phyloP scores from a whole-genome alignment of 2,888 invertebrate genomes.

The Tenthredo distinguenda region DNA sequence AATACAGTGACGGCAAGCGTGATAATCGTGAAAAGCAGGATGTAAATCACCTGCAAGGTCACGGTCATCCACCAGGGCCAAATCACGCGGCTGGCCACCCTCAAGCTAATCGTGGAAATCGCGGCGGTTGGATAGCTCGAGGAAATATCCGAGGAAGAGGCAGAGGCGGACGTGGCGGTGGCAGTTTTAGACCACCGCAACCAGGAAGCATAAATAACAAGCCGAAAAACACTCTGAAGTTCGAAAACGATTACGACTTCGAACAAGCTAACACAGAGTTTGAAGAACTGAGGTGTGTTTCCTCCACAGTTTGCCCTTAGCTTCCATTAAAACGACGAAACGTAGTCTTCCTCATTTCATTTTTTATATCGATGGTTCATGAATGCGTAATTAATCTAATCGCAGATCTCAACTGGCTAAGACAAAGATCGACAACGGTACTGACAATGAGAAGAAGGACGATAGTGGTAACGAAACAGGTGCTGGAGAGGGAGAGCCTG shows the following conservation, averaged over 20 bases:
- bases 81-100: constrained; percentile 71
- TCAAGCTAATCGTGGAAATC: constrained; percentile 76
- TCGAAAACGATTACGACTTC: constrained; percentile 98
- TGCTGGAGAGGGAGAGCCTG: constrained; percentile 89
- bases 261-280: constrained; percentile 99
- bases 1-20: constrained; percentile 72
- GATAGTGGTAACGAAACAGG: constrained; percentile 95
- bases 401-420: constrained; percentile 89
- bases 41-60: constrained; percentile 57
- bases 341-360: not conserved
- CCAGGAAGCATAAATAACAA: constrained; percentile 74
- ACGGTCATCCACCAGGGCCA: constrained; percentile 39
- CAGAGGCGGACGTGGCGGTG: constrained; percentile 74
- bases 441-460: constrained; percentile 88
- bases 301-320: no score
- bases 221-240: constrained; percentile 89
- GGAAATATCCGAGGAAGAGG: constrained; percentile 75
- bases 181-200: constrained; percentile 75
- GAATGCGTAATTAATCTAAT: not conserved
- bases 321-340: no score
- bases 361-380: not conserved
- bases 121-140: constrained; percentile 74
- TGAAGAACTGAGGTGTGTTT: constrained; percentile 87
- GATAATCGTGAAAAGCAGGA: constrained; percentile 66
- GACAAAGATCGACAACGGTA: constrained; percentile 86